A percentile compares a stretch with the other conserved stretches of the same genome.
Evolutionary conservation across 2,797 vertebrate genomes (phyloP).

Genomic region (Hypotaenidia philippensis): DNA sequence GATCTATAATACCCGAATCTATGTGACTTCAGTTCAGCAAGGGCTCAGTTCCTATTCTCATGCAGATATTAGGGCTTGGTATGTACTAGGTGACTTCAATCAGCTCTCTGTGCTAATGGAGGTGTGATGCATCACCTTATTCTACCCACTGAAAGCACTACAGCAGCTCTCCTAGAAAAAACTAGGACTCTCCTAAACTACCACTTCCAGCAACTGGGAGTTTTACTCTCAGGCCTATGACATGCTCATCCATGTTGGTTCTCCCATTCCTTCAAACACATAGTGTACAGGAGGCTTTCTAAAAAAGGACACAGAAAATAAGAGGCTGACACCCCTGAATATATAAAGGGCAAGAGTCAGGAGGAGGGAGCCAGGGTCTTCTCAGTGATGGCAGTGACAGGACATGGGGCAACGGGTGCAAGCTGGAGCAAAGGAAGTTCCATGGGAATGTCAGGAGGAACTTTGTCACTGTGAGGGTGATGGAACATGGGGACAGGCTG

Average conservation of each 20-base stretch:
- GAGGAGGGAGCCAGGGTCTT: no score
- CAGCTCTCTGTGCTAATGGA: conserved; percentile 5
- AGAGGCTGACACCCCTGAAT: not conserved
- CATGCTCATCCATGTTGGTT: not conserved
- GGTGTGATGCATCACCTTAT: not conserved
- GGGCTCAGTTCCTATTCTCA: not conserved
- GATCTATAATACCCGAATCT: not conserved
- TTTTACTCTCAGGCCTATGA: not conserved
- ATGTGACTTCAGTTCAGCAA: not conserved
- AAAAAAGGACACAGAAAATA: not conserved
- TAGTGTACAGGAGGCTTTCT: not conserved
- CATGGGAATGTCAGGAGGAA: no score
- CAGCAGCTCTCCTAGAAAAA: not conserved
- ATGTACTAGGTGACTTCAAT: not conserved
- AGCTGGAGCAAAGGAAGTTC: no score
- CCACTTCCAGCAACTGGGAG: not conserved
- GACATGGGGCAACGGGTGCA: no score
- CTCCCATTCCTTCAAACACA: not conserved
- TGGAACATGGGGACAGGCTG: no score
- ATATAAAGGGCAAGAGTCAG: no score
- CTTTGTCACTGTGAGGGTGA: no score
- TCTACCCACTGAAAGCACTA: not conserved
- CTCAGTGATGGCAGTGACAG: no score
- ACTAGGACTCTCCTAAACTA: not conserved
- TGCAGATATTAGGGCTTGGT: not conserved